Evolutionary conservation across 92 coral and sea anemone genomes (phyloP).

Genomic region (Zoanthus sansibaricus): DNA sequence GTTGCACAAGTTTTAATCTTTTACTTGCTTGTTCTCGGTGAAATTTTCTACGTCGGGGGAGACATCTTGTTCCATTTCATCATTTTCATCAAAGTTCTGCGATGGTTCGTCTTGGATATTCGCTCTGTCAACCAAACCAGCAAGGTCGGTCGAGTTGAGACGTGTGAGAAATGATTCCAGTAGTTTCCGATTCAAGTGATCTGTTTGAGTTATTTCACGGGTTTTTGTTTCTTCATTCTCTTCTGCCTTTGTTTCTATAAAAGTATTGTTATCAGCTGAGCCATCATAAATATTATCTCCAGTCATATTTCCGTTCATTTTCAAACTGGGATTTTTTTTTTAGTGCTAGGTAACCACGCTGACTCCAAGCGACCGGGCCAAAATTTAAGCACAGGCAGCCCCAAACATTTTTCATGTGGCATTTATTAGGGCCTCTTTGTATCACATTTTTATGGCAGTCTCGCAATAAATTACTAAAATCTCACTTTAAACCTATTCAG

Average conservation of each 20-base stretch:
- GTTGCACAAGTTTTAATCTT: neutral
- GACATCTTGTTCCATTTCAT: constrained; percentile 24
- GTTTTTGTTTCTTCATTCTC: neutral
- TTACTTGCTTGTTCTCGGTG: constrained; percentile 22
- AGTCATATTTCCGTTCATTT: constrained; percentile 1
- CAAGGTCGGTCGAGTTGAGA: constrained; percentile 57
- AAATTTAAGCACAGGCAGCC: neutral
- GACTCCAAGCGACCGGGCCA: too few relatives aligned
- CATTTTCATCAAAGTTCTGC: constrained; percentile 26
- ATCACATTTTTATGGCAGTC: too few relatives aligned
- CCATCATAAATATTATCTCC: neutral
- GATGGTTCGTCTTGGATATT: neutral
- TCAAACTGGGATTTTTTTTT: neutral
- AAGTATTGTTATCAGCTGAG: constrained; percentile 40
- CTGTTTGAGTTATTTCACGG: constrained; percentile 92
- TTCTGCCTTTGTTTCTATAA: constrained; percentile 3
- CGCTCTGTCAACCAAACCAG: constrained; percentile 27
- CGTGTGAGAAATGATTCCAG: constrained; percentile 84
- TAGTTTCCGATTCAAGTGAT: constrained; percentile 88
- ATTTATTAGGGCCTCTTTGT: too few relatives aligned
- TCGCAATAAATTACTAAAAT: too few relatives aligned
- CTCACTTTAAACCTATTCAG: too few relatives aligned
- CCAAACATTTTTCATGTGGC: neutral
- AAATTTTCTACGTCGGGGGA: neutral
- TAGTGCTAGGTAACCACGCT: neutral